Evolutionary conservation across 2,888 invertebrate species (phyloP).

Genomic region (Cerastis rubricosa): DNA sequence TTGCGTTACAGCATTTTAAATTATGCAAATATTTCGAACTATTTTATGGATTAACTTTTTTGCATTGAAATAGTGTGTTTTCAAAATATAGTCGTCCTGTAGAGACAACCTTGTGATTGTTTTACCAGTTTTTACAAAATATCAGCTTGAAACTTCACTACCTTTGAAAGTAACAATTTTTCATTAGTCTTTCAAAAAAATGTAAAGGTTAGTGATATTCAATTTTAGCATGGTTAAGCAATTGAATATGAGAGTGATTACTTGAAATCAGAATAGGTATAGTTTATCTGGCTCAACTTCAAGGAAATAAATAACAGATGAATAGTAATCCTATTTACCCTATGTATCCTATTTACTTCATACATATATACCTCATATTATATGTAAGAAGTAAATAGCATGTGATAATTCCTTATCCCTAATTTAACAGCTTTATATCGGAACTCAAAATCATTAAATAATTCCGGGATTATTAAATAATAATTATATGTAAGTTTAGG

Average conservation of each 20-base stretch:
- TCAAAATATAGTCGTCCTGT: not conserved
- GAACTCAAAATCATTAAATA: not conserved
- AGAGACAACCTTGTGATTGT: not conserved
- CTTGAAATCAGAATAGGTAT: not conserved
- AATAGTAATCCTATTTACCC: too few relatives aligned
- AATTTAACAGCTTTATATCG: not conserved
- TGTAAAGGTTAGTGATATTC: not conserved
- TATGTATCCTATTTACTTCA: too few relatives aligned
- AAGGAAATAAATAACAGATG: not conserved
- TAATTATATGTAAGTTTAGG: not conserved
- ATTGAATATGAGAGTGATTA: conserved; percentile 2
- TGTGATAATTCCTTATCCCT: not conserved
- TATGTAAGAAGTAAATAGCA: not conserved
- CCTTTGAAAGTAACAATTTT: not conserved
- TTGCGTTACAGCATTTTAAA: conserved; percentile 30
- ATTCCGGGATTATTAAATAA: not conserved
- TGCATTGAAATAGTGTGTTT: conserved; percentile 14
- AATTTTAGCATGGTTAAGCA: not conserved
- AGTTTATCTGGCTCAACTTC: not conserved
- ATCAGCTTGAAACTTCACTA: not conserved
- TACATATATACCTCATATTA: too few relatives aligned
- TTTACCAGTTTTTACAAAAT: not conserved
- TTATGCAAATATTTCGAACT: conserved; percentile 1
- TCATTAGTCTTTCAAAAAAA: not conserved
- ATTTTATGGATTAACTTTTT: not conserved